These are phyloP conservation scores for Mus caroli DNA, from an alignment of 2,797 vertebrate genomes.

Conservation along the genomic window DNA sequence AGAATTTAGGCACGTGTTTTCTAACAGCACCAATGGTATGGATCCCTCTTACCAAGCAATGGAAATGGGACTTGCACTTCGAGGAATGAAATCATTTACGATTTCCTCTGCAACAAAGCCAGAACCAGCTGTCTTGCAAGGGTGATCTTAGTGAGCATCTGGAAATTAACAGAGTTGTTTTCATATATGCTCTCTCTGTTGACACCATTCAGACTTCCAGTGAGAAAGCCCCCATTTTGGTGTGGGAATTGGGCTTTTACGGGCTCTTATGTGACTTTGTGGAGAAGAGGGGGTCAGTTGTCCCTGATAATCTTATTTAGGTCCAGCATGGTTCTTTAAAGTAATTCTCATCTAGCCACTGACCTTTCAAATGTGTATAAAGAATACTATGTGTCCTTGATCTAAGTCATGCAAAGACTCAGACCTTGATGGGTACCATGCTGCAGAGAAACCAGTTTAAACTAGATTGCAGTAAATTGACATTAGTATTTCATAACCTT, in stretches of 20 bases:
- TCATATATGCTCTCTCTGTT: slow-evolving; percentile 43
- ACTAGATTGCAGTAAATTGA: slow-evolving; percentile 37
- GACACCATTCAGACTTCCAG: not conserved
- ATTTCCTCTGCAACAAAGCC: slow-evolving; percentile 13
- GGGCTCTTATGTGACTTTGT: not conserved
- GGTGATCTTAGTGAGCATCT: not conserved
- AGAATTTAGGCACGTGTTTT: slow-evolving; percentile 53
- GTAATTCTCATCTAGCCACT: slow-evolving; percentile 11
- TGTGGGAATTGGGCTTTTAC: slow-evolving; percentile 29
- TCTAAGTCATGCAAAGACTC: slow-evolving; percentile 42
- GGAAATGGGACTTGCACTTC: not conserved
- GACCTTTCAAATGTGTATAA: slow-evolving; percentile 45
- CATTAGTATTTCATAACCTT: slow-evolving; percentile 21
- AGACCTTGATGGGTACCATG: not conserved
- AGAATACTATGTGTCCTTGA: not conserved
- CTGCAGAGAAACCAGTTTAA: not conserved
- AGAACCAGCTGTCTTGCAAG: slow-evolving; percentile 38
- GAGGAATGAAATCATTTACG: not conserved
- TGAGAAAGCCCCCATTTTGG: not conserved
- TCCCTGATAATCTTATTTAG: slow-evolving; percentile 34
- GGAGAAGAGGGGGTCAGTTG: slow-evolving; percentile 42
- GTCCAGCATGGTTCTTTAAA: slow-evolving; percentile 45
- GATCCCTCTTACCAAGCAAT: not conserved
- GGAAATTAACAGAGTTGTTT: slow-evolving; percentile 20
- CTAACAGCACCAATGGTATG: not conserved